phyloP scores from a whole-genome alignment of 2,113 vertebrate genomes.

The Coregonus clupeaformis region DNA sequence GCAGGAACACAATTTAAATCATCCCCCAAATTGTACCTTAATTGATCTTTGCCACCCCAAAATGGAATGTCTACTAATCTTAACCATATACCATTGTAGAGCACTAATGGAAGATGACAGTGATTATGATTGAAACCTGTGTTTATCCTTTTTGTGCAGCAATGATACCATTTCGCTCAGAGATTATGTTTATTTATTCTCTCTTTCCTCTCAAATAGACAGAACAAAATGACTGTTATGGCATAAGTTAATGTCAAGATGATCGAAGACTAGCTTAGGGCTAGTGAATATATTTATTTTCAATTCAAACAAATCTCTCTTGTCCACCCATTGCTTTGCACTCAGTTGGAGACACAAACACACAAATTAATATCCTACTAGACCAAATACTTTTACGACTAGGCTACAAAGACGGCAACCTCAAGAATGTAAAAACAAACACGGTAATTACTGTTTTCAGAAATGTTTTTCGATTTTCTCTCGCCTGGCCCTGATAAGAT shows the following conservation, averaged over 20 bases:
- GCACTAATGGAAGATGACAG: neutral
- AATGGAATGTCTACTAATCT: neutral
- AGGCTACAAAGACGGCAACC: neutral
- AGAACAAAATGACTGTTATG: neutral
- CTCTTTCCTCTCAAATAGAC: neutral
- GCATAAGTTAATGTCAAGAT: neutral
- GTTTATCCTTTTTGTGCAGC: conserved; percentile 2
- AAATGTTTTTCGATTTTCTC: neutral
- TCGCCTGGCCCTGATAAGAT: too few relatives aligned
- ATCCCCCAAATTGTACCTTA: neutral
- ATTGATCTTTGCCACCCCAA: conserved; percentile 3
- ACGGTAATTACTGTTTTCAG: conserved; percentile 12
- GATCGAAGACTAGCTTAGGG: neutral
- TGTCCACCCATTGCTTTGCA: neutral
- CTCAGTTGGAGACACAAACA: neutral
- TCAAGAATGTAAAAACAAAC: conserved; percentile 19
- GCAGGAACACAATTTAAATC: neutral
- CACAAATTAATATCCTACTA: neutral
- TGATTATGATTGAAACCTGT: neutral
- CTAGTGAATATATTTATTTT: neutral
- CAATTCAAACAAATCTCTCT: neutral
- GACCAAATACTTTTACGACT: conserved; percentile 2
- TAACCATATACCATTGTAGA: neutral
- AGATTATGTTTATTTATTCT: neutral
- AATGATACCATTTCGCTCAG: conserved; percentile 6